These are phyloP conservation scores for Drosophila sproati DNA, from an alignment of 1,140 invertebrate genomes.

Conservation along the genomic window DNA sequence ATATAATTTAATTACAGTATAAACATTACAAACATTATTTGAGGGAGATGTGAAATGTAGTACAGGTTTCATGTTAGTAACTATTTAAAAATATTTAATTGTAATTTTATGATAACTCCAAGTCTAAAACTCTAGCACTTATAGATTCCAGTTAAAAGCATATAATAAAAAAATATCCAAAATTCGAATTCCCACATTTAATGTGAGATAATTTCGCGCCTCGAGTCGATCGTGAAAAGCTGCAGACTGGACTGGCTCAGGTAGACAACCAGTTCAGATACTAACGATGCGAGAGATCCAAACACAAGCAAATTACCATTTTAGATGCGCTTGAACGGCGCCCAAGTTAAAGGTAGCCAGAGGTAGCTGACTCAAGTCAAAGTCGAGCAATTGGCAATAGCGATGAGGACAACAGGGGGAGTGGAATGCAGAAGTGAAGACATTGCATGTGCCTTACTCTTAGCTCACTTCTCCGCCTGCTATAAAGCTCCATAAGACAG, in stretches of 20 bases:
- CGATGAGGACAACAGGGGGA: not conserved
- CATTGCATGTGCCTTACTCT: slow-evolving; percentile 21
- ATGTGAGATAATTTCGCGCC: slow-evolving; percentile 64
- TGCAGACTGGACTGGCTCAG: slow-evolving; percentile 32
- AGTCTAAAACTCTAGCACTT: not conserved
- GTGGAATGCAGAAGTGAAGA: slow-evolving; percentile 51
- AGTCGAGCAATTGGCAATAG: slow-evolving; percentile 6
- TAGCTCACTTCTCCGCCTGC: not conserved
- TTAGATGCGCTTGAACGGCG: slow-evolving; percentile 60
- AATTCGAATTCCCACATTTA: slow-evolving; percentile 62
- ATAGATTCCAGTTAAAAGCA: not conserved
- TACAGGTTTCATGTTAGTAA: too few relatives aligned
- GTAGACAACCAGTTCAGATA: slow-evolving; percentile 42
- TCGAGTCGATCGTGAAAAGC: slow-evolving; percentile 44
- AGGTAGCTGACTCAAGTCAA: slow-evolving; percentile 18
- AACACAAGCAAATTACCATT: slow-evolving; percentile 67
- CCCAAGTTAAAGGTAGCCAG: slow-evolving; percentile 37
- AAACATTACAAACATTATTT: too few relatives aligned
- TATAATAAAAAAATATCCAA: slow-evolving; percentile 10
- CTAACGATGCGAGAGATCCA: slow-evolving; percentile 44
- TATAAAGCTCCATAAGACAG: slow-evolving; percentile 25
- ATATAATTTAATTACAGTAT: too few relatives aligned
- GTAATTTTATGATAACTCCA: too few relatives aligned
- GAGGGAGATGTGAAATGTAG: too few relatives aligned
- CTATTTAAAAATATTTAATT: too few relatives aligned